Evolutionary conservation across 2,888 invertebrate species (phyloP).

Genomic region (Lasioglossum malachurum): DNA sequence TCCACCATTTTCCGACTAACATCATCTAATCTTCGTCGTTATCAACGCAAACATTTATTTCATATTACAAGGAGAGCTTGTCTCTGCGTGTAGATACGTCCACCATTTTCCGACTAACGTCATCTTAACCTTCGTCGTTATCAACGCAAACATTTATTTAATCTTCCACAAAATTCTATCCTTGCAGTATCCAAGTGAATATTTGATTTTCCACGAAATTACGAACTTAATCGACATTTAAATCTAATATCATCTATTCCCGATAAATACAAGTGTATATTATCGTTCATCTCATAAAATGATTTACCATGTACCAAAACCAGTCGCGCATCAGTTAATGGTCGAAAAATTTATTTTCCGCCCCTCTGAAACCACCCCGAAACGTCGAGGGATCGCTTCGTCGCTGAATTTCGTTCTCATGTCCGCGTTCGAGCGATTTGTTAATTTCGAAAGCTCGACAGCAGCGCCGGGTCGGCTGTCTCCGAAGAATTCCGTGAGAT

Average conservation of each 20-base stretch:
- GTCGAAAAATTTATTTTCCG: not conserved
- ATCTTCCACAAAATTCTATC: too few relatives aligned
- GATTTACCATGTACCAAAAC: not conserved
- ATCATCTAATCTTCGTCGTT: too few relatives aligned
- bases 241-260: not conserved
- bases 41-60: not conserved
- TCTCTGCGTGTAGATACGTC: not conserved
- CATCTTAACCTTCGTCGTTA: too few relatives aligned
- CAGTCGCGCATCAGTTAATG: too few relatives aligned
- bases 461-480: not conserved
- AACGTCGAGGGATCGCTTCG: not conserved
- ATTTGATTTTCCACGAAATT: not conserved
- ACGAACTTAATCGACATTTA: not conserved
- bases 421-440: not conserved
- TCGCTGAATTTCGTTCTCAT: not conserved
- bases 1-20: not conserved
- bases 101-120: not conserved
- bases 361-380: not conserved
- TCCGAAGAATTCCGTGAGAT: constrained; percentile 2
- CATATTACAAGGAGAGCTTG: constrained; percentile 19
- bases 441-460: constrained; percentile 5
- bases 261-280: not conserved
- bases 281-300: not conserved
- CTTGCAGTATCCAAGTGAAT: not conserved
- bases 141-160: not conserved